Evolutionary conservation across 2,888 invertebrate genomes (phyloP).

Genomic region (Acanthoscelides obtectus): DNA sequence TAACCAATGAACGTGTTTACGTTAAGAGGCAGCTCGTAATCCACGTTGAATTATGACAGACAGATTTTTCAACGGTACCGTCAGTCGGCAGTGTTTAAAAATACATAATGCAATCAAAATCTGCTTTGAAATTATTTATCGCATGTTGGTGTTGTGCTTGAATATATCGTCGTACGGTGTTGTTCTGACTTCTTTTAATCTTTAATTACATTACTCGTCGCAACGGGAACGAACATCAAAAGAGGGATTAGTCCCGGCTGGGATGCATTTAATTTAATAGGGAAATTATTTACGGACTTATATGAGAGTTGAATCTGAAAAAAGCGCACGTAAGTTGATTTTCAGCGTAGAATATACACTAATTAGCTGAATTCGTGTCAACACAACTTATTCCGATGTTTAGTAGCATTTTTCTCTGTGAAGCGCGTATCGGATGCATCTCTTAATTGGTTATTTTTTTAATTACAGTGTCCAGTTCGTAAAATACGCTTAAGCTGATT

Average conservation of each 20-base stretch:
- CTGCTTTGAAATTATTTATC: background rate
- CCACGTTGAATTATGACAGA: background rate
- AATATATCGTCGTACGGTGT: background rate
- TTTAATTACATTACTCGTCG: background rate
- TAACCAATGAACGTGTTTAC: background rate
- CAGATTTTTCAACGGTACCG: background rate
- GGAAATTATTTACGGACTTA: background rate
- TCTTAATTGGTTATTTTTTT: too few relatives aligned
- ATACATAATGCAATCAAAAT: background rate
- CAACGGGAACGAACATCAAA: background rate
- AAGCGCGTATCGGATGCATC: too few relatives aligned
- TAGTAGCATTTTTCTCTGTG: too few relatives aligned
- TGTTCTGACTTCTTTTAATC: background rate
- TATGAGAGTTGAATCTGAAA: background rate
- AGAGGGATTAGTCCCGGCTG: background rate
- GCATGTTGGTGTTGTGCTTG: background rate
- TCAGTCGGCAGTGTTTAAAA: background rate
- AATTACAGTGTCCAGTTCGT: too few relatives aligned
- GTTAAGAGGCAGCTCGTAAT: background rate
- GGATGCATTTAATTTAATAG: background rate
- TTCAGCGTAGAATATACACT: too few relatives aligned
- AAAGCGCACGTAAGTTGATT: background rate
- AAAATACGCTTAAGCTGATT: too few relatives aligned
- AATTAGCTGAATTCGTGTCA: too few relatives aligned
- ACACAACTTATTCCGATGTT: too few relatives aligned